Conservation (phyloP, 2,113 vertebrate species). For the Phrynosoma blainvillii region DNA sequence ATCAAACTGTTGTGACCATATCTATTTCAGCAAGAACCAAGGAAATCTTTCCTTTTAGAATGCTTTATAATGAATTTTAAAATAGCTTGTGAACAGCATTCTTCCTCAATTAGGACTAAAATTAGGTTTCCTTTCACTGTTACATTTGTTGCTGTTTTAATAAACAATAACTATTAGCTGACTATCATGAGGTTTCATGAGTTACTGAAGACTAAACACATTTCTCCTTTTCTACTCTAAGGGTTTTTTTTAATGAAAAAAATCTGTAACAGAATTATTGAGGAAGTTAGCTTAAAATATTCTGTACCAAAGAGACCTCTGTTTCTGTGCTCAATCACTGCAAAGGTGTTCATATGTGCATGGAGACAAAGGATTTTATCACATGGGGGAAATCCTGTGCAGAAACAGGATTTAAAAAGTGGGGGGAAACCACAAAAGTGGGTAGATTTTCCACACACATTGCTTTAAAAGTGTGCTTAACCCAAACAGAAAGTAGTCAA, state of each 20-base stretch:
- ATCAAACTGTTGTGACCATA: constrained; percentile 52
- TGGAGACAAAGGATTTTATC: too few relatives aligned
- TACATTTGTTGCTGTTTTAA: not conserved
- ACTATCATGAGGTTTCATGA: not conserved
- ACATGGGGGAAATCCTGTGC: too few relatives aligned
- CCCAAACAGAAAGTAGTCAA: too few relatives aligned
- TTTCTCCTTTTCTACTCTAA: not conserved
- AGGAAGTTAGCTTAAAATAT: not conserved
- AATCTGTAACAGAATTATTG: not conserved
- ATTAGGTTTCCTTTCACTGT: constrained; percentile 9
- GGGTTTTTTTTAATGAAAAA: not conserved
- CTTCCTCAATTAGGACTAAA: constrained; percentile 8
- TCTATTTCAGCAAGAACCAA: constrained; percentile 5
- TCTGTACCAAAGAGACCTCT: not conserved
- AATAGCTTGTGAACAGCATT: constrained; percentile 1
- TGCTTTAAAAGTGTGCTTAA: too few relatives aligned
- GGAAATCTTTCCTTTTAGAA: constrained; percentile 26
- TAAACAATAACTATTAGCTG: not conserved
- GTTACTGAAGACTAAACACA: fast-evolving
- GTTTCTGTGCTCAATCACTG: not conserved
- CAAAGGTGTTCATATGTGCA: not conserved
- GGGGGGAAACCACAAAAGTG: too few relatives aligned
- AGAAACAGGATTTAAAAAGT: too few relatives aligned
- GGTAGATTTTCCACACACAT: too few relatives aligned
- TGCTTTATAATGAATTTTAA: constrained; percentile 12